A percentile compares a stretch with the other conserved stretches of the same genome.
Evolutionary conservation across 2,797 vertebrate species (phyloP).

Genomic region (Mus spretus): DNA sequence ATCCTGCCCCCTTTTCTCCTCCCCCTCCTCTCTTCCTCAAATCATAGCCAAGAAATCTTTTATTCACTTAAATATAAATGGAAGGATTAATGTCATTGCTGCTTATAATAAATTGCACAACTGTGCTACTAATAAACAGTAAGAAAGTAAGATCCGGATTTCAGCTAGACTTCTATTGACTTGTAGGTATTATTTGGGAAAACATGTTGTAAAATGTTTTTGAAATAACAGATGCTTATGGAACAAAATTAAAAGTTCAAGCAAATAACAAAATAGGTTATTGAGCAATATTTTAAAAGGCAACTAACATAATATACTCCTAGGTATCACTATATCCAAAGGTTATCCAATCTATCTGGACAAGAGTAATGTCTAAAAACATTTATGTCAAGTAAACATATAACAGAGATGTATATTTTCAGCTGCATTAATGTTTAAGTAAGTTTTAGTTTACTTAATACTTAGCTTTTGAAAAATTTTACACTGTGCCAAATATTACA

Average conservation of each 20-base stretch:
- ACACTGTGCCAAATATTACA: conserved; percentile 66
- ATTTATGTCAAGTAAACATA: conserved; percentile 65
- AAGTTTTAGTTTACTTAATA: conserved; percentile 82
- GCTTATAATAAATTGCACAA: not conserved
- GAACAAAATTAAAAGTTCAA: conserved; percentile 87
- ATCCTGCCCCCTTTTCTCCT: not conserved
- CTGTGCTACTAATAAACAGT: conserved; percentile 26
- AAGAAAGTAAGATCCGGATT: conserved; percentile 68
- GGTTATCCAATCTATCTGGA: conserved; percentile 49
- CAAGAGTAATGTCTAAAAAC: conserved; percentile 70
- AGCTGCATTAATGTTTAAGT: conserved; percentile 54
- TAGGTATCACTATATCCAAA: conserved; percentile 50
- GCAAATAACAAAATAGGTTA: conserved; percentile 75
- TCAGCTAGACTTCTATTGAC: conserved; percentile 62
- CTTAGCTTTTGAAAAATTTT: conserved; percentile 75
- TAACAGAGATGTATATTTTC: conserved; percentile 51
- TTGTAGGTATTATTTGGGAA: conserved; percentile 84
- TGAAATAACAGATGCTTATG: conserved; percentile 87
- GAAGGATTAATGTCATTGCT: not conserved
- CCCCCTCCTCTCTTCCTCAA: not conserved
- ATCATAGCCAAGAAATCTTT: conserved; percentile 23
- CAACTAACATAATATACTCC: conserved; percentile 48
- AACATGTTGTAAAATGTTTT: conserved; percentile 85
- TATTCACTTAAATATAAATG: conserved; percentile 48
- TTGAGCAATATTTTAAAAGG: conserved; percentile 56